phyloP scores from a whole-genome alignment of 2,888 invertebrate genomes.

The Ligdia adustata region DNA sequence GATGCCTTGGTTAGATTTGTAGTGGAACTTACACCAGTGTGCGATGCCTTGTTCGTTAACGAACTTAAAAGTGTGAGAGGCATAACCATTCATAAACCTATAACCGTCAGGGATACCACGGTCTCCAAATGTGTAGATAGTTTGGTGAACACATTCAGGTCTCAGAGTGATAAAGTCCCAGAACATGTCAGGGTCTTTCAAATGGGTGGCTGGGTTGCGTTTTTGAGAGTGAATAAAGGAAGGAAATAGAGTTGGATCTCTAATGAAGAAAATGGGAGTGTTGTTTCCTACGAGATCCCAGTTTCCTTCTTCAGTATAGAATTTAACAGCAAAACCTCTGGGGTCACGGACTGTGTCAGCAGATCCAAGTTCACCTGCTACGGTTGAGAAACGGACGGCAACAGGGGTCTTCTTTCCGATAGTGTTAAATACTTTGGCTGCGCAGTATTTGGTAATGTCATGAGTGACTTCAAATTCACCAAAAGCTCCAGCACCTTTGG shows the following conservation, averaged over 20 bases:
- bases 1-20: slow-evolving; percentile 96
- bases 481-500: slow-evolving; percentile 97
- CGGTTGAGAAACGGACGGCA: slow-evolving; percentile 92
- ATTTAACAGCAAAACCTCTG: slow-evolving; percentile 96
- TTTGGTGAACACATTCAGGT: slow-evolving; percentile 94
- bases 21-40: slow-evolving; percentile 96
- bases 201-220: slow-evolving; percentile 95
- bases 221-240: slow-evolving; percentile 99
- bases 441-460: slow-evolving; percentile 92
- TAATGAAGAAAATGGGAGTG: slow-evolving; percentile 96
- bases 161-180: slow-evolving; percentile 97
- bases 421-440: slow-evolving; percentile 90
- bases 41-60: slow-evolving; percentile 90
- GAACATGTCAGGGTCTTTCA: slow-evolving; percentile 97
- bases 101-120: slow-evolving; percentile 97
- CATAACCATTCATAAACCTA: slow-evolving; percentile 97
- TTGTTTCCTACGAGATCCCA: slow-evolving; percentile 98
- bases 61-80: slow-evolving; percentile 96
- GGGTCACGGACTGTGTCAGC: slow-evolving; percentile 96
- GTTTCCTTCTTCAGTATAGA: slow-evolving; percentile 96
- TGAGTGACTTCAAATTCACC: slow-evolving; percentile 95
- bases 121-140: slow-evolving; percentile 93
- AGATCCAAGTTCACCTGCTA: slow-evolving; percentile 95
- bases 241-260: slow-evolving; percentile 95
- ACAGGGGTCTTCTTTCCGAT: slow-evolving; percentile 92